phyloP scores from a whole-genome alignment of 1,140 invertebrate genomes.

The Zaprionus gabonicus region DNA sequence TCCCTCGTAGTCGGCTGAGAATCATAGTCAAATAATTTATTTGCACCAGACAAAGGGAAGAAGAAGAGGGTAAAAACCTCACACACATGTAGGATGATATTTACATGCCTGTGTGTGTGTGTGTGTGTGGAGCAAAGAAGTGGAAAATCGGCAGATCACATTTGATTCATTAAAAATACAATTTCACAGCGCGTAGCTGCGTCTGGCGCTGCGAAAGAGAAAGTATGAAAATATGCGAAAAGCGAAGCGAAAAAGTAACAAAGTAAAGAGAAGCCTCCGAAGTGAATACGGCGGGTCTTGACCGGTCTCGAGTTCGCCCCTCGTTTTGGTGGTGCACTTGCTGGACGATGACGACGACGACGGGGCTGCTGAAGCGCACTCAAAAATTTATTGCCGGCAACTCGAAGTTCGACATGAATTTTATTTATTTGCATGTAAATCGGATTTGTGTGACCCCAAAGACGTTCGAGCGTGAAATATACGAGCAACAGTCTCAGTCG shows the following conservation, averaged over 20 bases:
- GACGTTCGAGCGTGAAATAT: constrained; percentile 78
- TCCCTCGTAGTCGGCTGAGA: background rate
- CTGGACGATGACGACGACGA: background rate
- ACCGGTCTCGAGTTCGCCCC: background rate
- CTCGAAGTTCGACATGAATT: constrained; percentile 82
- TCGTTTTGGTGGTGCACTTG: background rate
- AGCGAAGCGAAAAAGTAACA: constrained; percentile 5
- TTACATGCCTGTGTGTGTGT: constrained; percentile 18
- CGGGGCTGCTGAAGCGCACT: constrained; percentile 68
- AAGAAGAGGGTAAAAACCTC: background rate
- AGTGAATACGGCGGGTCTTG: background rate
- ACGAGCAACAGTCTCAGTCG: constrained; percentile 61
- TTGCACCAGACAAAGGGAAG: background rate
- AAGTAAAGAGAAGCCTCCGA: constrained; percentile 1
- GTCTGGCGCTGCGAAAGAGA: constrained; percentile 19
- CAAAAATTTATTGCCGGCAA: constrained; percentile 82
- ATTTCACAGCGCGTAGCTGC: constrained; percentile 70
- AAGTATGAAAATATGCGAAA: constrained; percentile 18
- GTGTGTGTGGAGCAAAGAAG: constrained; percentile 30
- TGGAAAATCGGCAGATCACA: constrained; percentile 71
- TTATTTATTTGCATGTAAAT: constrained; percentile 84
- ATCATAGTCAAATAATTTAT: constrained; percentile 1
- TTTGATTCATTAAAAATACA: constrained; percentile 80
- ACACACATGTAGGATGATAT: background rate
- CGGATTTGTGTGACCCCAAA: constrained; percentile 83